A percentile compares a stretch with the other conserved stretches of the same genome.
Evolutionary conservation across 2,113 vertebrate species (phyloP).

Genomic region (Mus musculus): DNA sequence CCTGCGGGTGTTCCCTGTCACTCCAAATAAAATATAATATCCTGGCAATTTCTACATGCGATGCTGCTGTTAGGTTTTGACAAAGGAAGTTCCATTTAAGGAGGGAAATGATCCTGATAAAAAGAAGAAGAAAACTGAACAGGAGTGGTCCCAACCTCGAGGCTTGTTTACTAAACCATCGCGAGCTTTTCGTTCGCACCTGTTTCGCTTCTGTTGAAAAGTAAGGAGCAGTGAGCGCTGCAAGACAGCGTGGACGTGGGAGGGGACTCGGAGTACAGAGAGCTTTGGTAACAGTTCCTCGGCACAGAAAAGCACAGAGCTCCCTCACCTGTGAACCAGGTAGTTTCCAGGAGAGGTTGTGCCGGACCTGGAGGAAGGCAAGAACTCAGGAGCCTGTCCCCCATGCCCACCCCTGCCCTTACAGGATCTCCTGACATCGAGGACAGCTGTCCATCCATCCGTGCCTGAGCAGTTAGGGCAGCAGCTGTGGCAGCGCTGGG

Average conservation of each 20-base stretch:
- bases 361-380: slow-evolving; percentile 38
- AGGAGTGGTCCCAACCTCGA: neutral
- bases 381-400: neutral
- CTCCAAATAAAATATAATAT: slow-evolving; percentile 66
- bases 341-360: slow-evolving; percentile 64
- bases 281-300: slow-evolving; percentile 52
- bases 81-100: neutral
- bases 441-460: neutral
- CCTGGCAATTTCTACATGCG: slow-evolving; percentile 39
- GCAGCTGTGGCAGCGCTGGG: neutral
- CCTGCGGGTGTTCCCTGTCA: slow-evolving; percentile 45
- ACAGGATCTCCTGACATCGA: accelerated
- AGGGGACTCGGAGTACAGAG: slow-evolving; percentile 65
- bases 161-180: slow-evolving; percentile 3
- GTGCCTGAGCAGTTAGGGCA: neutral
- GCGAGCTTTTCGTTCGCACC: slow-evolving; percentile 54
- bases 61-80: slow-evolving; percentile 58
- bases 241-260: slow-evolving; percentile 61
- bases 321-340: slow-evolving; percentile 73
- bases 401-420: neutral
- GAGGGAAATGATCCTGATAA: neutral
- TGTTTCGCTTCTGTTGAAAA: slow-evolving; percentile 78
- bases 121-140: neutral
- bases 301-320: neutral
- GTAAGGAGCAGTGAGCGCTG: slow-evolving; percentile 53